Base-by-base conservation (phyloP, 2,113 vertebrate genomes). In the Empidonax alnorum region DNA sequence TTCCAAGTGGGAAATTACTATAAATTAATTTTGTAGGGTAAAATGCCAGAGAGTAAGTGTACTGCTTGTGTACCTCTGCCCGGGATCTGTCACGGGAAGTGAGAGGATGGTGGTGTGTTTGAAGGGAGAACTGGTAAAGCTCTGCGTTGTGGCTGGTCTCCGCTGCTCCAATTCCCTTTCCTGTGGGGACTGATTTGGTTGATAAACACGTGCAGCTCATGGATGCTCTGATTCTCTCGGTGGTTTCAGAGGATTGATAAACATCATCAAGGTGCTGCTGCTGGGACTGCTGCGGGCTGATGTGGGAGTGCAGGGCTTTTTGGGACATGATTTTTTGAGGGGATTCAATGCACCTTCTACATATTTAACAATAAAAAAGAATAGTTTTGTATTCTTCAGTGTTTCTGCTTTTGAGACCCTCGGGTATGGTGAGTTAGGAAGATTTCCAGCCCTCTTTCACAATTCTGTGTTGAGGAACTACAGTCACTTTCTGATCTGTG, bases 131-230 rank as follows among this genome's bases (percentile, higher is more conserved):
- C 21, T n/a, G 11, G 24, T 25, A 3, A 6, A 53, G 18, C 33
- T 58, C 21, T 14, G 10, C 23, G 10, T 16, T 17, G 33, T 12
- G 35, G 24, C 42, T 6, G 7, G 31, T 65, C 3, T 41, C 8
- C 46, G n/a, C 71, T 75, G 68, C 18, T 63, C 23, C 3, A 4
- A 7, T 49, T 74, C 21, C 21, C n/a, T 47, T 37, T 58, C 22
- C 65, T 30, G 37, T 3, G 2, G 41, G 27, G 23, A 12, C 47
- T 8, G 10, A 6, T 50, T 12, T 22, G 30, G 12, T 44, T 37
- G 14, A 5, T 65, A 16, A 89, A 20, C 27, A 5, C 0, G 0
- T 4, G 2, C 8, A 1, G 17, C 39, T 68, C 0, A 1, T 56
- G 91, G 33, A 1, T 58, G 52, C 46, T 81, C 18, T 25, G 35